Evolutionary conservation across 2,113 vertebrate genomes (phyloP).

Genomic region (Lichenostomus cassidix): DNA sequence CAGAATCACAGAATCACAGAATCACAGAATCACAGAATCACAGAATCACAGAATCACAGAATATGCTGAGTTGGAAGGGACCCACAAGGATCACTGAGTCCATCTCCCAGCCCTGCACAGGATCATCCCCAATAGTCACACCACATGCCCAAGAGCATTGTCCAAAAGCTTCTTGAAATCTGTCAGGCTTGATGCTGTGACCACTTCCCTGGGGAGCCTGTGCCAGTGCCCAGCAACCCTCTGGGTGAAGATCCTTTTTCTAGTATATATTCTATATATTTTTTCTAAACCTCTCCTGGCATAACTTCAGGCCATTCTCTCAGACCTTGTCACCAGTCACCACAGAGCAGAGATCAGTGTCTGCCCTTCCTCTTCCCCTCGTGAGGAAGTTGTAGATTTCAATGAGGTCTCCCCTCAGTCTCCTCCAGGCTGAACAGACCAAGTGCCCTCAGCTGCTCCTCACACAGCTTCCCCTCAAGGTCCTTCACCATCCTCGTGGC

Average conservation of each 20-base stretch:
- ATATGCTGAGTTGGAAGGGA: not conserved
- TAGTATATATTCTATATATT: not conserved
- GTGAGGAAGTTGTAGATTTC: not conserved
- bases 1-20: not conserved
- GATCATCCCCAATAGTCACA: not conserved
- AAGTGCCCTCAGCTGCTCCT: not conserved
- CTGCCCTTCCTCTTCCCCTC: not conserved
- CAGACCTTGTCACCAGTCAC: rapidly evolving
- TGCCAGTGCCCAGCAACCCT: not conserved
- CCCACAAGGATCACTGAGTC: rapidly evolving
- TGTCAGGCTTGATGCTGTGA: not conserved
- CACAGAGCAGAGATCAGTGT: not conserved
- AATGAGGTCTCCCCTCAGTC: not conserved
- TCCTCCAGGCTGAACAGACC: not conserved
- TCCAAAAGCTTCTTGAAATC: not conserved
- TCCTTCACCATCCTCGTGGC: not conserved
- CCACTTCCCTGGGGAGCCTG: not conserved
- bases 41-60: not conserved
- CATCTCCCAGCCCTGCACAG: not conserved
- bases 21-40: not conserved
- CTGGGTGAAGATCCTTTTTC: not conserved
- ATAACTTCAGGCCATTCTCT: not conserved
- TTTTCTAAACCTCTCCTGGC: not conserved
- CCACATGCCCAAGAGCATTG: not conserved
- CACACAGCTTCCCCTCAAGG: rapidly evolving